Evolutionary conservation across 2,113 vertebrate species (phyloP).

Genomic region (Stigmatopora argus): DNA sequence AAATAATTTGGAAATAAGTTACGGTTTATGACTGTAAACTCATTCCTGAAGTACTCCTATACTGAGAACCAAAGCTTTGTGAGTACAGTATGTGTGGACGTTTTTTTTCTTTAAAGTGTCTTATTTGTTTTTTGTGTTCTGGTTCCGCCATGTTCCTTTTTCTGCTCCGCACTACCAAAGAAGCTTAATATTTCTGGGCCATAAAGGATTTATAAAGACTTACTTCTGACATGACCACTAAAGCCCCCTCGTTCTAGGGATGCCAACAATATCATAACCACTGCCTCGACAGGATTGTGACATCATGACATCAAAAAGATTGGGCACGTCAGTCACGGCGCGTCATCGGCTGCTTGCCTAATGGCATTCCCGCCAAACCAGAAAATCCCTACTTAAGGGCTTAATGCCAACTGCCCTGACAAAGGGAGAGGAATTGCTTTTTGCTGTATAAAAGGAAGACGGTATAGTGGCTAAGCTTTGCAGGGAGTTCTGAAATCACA

Average conservation of each 20-base stretch:
- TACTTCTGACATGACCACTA: slow-evolving; percentile 69
- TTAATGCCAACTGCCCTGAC: slow-evolving; percentile 63
- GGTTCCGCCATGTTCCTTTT: slow-evolving; percentile 34
- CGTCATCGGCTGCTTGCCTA: slow-evolving; percentile 65
- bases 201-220: slow-evolving; percentile 71
- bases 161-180: slow-evolving; percentile 59
- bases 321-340: slow-evolving; percentile 63
- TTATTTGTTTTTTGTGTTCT: slow-evolving; percentile 17
- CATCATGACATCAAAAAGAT: slow-evolving; percentile 70
- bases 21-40: background rate
- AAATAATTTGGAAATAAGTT: background rate
- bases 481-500: slow-evolving; percentile 34
- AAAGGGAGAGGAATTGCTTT: slow-evolving; percentile 74
- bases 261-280: slow-evolving; percentile 67
- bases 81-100: background rate
- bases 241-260: slow-evolving; percentile 58
- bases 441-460: slow-evolving; percentile 65
- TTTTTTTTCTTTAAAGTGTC: slow-evolving; percentile 16
- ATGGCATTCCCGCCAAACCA: slow-evolving; percentile 69
- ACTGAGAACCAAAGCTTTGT: slow-evolving; percentile 3
- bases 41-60: slow-evolving; percentile 2
- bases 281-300: slow-evolving; percentile 61
- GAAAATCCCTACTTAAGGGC: slow-evolving; percentile 75
- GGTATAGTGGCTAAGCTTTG: slow-evolving; percentile 52
- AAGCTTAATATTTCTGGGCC: slow-evolving; percentile 69